Percentiles rank a stretch among this genome's conserved stretches.
Evolutionary conservation across 2,113 vertebrate species (phyloP).

Genomic region (Vombatus ursinus): DNA sequence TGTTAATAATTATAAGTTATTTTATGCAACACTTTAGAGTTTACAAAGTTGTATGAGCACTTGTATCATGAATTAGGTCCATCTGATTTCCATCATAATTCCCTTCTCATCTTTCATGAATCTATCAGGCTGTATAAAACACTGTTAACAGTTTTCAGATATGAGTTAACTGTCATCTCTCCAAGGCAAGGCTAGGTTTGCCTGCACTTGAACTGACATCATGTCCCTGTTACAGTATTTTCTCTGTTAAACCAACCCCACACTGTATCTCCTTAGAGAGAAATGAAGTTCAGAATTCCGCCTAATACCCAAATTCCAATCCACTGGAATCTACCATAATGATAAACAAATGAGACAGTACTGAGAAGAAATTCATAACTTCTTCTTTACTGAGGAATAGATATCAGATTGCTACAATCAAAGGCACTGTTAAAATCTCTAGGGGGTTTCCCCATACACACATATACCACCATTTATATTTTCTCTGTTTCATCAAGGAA

Average conservation of each 20-base stretch:
- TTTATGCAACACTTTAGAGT: neutral
- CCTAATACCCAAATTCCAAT: neutral
- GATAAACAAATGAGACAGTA: neutral
- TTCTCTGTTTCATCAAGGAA: neutral
- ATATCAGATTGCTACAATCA: neutral
- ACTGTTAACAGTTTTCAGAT: neutral
- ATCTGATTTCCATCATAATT: conserved; percentile 19
- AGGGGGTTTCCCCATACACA: neutral
- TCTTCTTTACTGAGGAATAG: neutral
- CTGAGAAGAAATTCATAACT: neutral
- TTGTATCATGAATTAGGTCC: neutral
- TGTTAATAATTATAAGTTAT: neutral
- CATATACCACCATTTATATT: neutral
- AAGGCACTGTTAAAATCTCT: neutral
- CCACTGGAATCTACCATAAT: neutral
- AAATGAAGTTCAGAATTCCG: neutral
- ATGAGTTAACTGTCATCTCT: neutral
- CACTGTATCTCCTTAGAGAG: neutral
- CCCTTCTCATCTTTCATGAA: neutral
- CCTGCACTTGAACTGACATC: neutral
- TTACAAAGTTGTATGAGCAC: neutral
- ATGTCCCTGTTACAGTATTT: neutral
- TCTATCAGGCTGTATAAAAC: neutral
- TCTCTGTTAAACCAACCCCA: conserved; percentile 23
- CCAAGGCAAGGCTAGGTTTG: neutral